Conservation (phyloP, 2,113 vertebrate genomes). For the Falcunculus frontatus region DNA sequence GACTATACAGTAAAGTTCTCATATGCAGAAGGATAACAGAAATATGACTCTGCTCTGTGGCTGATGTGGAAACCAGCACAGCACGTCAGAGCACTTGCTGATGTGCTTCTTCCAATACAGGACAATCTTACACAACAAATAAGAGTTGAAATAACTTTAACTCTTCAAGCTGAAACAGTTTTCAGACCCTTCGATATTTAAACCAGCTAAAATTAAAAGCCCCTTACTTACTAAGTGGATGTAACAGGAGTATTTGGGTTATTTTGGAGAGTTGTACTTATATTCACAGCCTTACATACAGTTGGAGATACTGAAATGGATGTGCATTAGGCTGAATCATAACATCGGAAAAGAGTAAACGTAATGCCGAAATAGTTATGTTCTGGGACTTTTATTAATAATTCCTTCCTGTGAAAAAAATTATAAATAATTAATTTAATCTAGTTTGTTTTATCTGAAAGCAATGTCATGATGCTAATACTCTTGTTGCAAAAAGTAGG, state of each 20-base stretch:
- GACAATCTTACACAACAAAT: neutral
- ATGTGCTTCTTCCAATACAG: neutral
- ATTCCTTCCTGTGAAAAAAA: neutral
- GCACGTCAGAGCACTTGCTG: neutral
- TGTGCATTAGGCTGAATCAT: neutral
- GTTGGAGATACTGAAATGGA: neutral
- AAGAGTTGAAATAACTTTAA: neutral
- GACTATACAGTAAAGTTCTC: neutral
- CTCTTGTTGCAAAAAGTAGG: neutral
- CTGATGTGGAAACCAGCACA: neutral
- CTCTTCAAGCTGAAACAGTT: neutral
- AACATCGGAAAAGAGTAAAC: neutral
- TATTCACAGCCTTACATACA: neutral
- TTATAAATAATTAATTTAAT: neutral
- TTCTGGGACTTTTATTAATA: neutral
- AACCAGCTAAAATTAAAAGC: neutral
- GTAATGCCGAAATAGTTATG: neutral
- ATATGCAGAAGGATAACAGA: neutral
- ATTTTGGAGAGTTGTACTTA: neutral
- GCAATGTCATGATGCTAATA: neutral
- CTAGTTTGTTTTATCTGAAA: neutral
- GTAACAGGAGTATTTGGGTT: neutral
- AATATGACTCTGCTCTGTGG: accelerated
- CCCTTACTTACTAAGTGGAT: neutral
- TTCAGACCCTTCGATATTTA: neutral